phyloP scores from a whole-genome alignment of 2,888 invertebrate genomes.

The Drosophila tripunctata region DNA sequence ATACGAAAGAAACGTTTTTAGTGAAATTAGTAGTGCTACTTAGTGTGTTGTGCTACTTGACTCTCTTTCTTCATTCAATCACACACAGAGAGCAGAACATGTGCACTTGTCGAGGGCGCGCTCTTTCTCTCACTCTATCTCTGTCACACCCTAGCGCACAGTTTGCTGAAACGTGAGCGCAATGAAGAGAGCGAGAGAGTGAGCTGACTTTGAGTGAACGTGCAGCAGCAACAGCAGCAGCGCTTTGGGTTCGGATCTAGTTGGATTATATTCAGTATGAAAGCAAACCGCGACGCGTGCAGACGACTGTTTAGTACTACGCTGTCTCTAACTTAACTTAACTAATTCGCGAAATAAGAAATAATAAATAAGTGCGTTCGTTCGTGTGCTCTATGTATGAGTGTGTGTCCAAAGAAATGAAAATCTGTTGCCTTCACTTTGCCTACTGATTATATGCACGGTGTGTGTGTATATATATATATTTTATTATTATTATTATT shows the following conservation, averaged over 20 bases:
- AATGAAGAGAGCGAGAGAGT: constrained; percentile 14
- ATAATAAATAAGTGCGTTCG: constrained; percentile 19
- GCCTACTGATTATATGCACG: constrained; percentile 16
- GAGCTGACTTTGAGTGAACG: constrained; percentile 2
- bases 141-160: not conserved
- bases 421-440: constrained; percentile 31
- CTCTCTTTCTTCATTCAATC: constrained; percentile 4
- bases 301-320: constrained; percentile 25
- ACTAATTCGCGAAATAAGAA: constrained; percentile 14
- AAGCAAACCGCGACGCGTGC: constrained; percentile 42
- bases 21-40: constrained; percentile 26
- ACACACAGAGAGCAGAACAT: not conserved
- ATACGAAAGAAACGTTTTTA: constrained; percentile 16
- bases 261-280: constrained; percentile 46
- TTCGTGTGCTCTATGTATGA: too few species aligned
- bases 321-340: too few species aligned
- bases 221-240: constrained; percentile 31
- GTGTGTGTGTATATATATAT: too few species aligned
- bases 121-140: constrained; percentile 2
- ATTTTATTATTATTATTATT: constrained; percentile 19
- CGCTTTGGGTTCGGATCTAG: constrained; percentile 35
- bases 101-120: not conserved
- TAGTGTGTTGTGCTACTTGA: not conserved
- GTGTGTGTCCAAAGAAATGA: constrained; percentile 23
- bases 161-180: constrained; percentile 7